These are phyloP conservation scores for Balaenoptera acutorostrata DNA, from an alignment of 2,113 vertebrate species.

Conservation along the genomic window DNA sequence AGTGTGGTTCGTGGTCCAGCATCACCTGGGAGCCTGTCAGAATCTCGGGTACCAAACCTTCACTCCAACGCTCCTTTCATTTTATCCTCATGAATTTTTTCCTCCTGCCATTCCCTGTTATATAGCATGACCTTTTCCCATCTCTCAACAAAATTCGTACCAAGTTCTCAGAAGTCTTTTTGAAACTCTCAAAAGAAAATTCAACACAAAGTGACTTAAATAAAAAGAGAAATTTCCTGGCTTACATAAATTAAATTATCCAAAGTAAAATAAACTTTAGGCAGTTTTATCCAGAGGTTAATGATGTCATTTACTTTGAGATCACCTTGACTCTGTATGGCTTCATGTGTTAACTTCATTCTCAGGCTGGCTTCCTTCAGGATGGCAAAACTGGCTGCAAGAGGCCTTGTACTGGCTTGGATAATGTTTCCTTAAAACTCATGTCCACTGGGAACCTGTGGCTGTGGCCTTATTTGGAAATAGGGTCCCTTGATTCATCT, in stretches of 20 bases:
- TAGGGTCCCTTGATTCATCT: background rate
- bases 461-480: background rate
- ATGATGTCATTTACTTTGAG: background rate
- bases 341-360: background rate
- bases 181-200: background rate
- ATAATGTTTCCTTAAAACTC: background rate
- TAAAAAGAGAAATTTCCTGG: background rate
- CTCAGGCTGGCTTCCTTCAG: background rate
- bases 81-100: background rate
- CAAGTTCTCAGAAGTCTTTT: slow-evolving; percentile 1
- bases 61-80: background rate
- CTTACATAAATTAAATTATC: background rate
- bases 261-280: background rate
- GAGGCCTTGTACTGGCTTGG: background rate
- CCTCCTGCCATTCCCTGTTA: background rate
- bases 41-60: background rate
- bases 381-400: background rate
- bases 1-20: background rate
- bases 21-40: background rate
- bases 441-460: background rate
- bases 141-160: background rate
- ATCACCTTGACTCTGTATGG: background rate
- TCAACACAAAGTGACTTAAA: background rate
- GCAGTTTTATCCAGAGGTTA: background rate
- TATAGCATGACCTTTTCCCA: background rate